Evolutionary conservation across 2,797 vertebrate species (phyloP), one percentile per base, ranked within the genome.

Genomic region (Aythya fuligula): DNA sequence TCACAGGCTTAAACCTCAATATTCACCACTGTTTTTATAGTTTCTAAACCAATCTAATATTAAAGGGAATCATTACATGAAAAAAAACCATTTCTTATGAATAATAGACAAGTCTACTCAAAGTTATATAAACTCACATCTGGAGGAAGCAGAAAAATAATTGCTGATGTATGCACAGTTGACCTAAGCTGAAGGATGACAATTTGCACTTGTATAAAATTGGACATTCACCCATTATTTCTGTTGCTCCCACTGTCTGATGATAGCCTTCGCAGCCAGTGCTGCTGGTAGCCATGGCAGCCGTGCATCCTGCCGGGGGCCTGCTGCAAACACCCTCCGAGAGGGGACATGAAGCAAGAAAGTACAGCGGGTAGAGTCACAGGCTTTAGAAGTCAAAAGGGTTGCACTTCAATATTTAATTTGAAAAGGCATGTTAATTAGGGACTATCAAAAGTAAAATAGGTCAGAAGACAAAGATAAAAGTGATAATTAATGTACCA

Each of bases 271-370:
- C 13, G 11, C 87, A 94, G 95, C 71, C 94, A 47, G 74, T 82
- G 91, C 57, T 93, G 76, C 74, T 87, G 90, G 94, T 98, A 97
- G 96, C 98, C 98, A 93, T 98, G 95, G 97, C 96, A 98, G 98
- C 97, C 36, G 18, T 20, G 80, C 96, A 91, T 72, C 94, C 60
- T 25, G 14, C 85, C 2, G 8, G 64, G 64, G 76, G 47, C 49
- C 78, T 56, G 66, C 75, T 0, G 10, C 74, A 92, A 87, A 66
- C 82, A 78, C 70, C 60, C 86, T 86, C 73, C 41, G 30, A 18
- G 30, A 62, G 51, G 72, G 78, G 86, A 86, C 79, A 81, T 41
- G 84, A 47, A 53, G n/a, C 45, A 78, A 71, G 78, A 11, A 90
- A 47, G 32, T 75, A 45, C 18, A 90, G 85, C 0, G 1, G 24